phyloP scores from a whole-genome alignment of 2,888 invertebrate genomes.

The Eristalis tenax region DNA sequence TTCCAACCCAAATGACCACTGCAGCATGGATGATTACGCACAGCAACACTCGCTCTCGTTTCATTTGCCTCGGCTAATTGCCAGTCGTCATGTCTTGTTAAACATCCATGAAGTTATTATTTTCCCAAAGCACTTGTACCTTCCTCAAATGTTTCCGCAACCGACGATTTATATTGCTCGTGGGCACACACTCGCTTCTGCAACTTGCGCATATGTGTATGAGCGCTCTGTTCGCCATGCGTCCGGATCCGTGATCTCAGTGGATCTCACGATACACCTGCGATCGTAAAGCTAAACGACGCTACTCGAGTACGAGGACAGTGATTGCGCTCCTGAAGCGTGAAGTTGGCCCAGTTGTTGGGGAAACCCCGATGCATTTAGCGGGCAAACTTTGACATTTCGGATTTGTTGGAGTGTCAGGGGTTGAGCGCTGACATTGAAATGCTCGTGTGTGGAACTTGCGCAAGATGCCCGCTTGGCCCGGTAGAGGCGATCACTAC shows the following conservation, averaged over 20 bases:
- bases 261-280: not conserved
- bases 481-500: not conserved
- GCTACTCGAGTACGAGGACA: not conserved
- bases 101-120: constrained; percentile 2
- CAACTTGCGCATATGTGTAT: not conserved
- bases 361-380: not conserved
- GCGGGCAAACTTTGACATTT: not conserved
- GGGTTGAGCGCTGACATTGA: not conserved
- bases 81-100: not conserved
- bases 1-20: not conserved
- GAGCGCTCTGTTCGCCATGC: not conserved
- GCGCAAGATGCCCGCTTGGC: not conserved
- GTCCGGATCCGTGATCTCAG: too few species aligned
- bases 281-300: not conserved
- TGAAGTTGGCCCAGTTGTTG: not conserved
- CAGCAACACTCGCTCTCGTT: not conserved
- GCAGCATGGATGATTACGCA: not conserved
- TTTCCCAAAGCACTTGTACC: not conserved
- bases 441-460: not conserved
- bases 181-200: not conserved
- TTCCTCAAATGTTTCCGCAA: not conserved
- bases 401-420: not conserved
- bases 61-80: not conserved
- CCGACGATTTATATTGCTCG: not conserved
- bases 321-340: not conserved